phyloP scores from a whole-genome alignment of 2,797 vertebrate species.

The Hoplostethus mediterraneus region DNA sequence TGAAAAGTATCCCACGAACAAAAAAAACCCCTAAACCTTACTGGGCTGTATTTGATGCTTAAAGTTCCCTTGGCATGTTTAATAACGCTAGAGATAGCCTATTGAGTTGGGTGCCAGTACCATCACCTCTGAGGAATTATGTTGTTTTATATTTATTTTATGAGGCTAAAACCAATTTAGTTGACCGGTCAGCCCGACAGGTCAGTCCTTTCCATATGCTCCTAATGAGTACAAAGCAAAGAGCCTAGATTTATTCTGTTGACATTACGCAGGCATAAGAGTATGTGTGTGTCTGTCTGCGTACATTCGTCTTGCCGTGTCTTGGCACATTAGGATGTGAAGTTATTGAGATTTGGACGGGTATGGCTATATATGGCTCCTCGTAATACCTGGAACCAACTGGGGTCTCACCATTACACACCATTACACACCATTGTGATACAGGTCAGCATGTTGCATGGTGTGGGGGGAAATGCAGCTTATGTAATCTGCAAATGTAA shows the following conservation, averaged over 20 bases:
- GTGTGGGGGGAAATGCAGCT: background rate
- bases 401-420: background rate
- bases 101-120: background rate
- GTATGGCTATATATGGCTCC: background rate
- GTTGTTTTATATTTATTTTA: constrained; percentile 39
- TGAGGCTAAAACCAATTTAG: background rate
- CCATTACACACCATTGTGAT: background rate
- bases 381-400: background rate
- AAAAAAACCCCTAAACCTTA: constrained; percentile 25
- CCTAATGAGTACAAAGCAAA: constrained; percentile 14
- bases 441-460: background rate
- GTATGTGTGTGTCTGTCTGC: constrained; percentile 5
- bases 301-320: background rate
- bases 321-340: background rate
- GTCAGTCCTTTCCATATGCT: constrained; percentile 5
- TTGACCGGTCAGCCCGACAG: background rate
- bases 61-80: no score
- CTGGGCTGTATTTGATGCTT: background rate
- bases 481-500: background rate
- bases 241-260: constrained; percentile 35
- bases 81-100: background rate
- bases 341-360: background rate
- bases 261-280: constrained; percentile 5
- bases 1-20: constrained; percentile 40
- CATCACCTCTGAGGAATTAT: constrained; percentile 18